Percentiles rank a stretch among this genome's conserved stretches.
phyloP scores from a whole-genome alignment of 2,888 invertebrate genomes.

The Andrena camellia region DNA sequence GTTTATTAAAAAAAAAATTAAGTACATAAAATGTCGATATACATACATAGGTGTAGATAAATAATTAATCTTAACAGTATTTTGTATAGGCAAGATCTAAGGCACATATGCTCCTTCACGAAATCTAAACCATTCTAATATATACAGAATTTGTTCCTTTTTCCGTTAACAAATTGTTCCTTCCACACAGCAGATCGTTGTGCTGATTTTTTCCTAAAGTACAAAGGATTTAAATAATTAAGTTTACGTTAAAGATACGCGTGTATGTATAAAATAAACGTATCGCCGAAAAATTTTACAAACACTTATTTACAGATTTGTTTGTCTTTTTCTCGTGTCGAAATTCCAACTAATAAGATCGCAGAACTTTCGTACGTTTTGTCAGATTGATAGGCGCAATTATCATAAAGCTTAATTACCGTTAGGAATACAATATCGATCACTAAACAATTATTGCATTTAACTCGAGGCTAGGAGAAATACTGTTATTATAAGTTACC shows the following conservation, averaged over 20 bases:
- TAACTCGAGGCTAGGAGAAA: constrained; percentile 54
- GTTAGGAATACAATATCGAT: constrained; percentile 43
- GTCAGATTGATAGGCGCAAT: constrained; percentile 19
- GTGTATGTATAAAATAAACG: constrained; percentile 35
- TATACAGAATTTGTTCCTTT: constrained; percentile 74
- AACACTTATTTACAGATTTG: constrained; percentile 62
- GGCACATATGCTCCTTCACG: constrained; percentile 77
- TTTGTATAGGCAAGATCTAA: constrained; percentile 81
- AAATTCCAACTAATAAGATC: constrained; percentile 37
- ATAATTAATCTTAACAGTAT: constrained; percentile 78
- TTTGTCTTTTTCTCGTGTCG: constrained; percentile 17
- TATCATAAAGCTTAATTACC: constrained; percentile 49
- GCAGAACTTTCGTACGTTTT: constrained; percentile 4
- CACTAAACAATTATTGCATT: constrained; percentile 42
- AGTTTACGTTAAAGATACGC: constrained; percentile 50
- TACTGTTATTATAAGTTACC: constrained; percentile 59
- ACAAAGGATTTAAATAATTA: constrained; percentile 61
- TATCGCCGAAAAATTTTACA: constrained; percentile 38
- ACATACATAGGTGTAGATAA: constrained; percentile 75
- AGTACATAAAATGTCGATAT: constrained; percentile 69
- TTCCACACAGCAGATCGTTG: constrained; percentile 7
- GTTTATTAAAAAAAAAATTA: constrained; percentile 73
- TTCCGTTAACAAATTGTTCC: constrained; percentile 33
- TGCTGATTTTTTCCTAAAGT: constrained; percentile 20
- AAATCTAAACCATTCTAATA: constrained; percentile 76